Evolutionary conservation across 2,888 invertebrate genomes (phyloP).

Genomic region (Philopedon plagiatum): DNA sequence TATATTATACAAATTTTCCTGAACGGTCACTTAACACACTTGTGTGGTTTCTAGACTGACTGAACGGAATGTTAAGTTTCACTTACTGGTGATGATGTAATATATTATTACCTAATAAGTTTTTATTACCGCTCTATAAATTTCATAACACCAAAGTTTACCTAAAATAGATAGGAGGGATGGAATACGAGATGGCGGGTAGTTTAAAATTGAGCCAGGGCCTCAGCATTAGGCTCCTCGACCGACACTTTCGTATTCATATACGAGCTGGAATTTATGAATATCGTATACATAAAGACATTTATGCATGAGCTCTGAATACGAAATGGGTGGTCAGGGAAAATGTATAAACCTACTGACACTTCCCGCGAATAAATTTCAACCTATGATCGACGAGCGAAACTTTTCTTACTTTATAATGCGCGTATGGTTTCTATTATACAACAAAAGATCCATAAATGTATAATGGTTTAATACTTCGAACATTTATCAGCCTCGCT

Average conservation of each 20-base stretch:
- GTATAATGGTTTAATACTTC: too few relatives aligned
- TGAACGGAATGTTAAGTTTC: too few relatives aligned
- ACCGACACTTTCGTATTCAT: slow-evolving; percentile 45
- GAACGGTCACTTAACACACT: too few relatives aligned
- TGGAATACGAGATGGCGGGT: not conserved
- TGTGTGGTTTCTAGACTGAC: too few relatives aligned
- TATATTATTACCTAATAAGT: not conserved
- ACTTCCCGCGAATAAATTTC: slow-evolving; percentile 43
- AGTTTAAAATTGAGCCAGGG: slow-evolving; percentile 7
- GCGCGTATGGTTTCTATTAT: not conserved
- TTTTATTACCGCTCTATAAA: not conserved
- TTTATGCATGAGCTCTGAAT: slow-evolving; percentile 44
- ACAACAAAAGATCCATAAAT: not conserved
- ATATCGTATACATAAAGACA: slow-evolving; percentile 50
- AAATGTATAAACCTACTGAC: slow-evolving; percentile 44
- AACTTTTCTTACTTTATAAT: slow-evolving; percentile 36
- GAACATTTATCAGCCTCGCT: too few relatives aligned
- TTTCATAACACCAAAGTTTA: not conserved
- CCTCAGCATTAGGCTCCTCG: slow-evolving; percentile 33
- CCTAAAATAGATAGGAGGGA: slow-evolving; percentile 4
- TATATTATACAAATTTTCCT: too few relatives aligned
- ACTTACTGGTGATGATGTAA: too few relatives aligned
- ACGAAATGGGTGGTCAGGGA: slow-evolving; percentile 47
- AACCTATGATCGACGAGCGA: slow-evolving; percentile 44
- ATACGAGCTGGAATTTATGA: slow-evolving; percentile 47